A percentile compares a stretch with the other conserved stretches of the same genome.
Evolutionary conservation across 2,888 invertebrate genomes (phyloP).

Genomic region (Ormyrus pomaceus): DNA sequence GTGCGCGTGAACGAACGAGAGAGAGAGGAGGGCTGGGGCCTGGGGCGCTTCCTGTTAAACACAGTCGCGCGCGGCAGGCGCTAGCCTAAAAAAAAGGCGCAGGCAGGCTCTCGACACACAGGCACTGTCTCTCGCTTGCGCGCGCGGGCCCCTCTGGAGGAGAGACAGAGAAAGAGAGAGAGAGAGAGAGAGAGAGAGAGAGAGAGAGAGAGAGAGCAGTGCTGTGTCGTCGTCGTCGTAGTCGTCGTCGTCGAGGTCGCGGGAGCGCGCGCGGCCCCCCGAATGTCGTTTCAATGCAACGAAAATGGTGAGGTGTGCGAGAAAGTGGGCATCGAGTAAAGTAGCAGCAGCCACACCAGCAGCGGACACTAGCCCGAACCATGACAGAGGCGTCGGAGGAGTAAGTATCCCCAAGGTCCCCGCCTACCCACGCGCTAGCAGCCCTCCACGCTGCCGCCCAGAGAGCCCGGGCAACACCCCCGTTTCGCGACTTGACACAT

Average conservation of each 20-base stretch:
- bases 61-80: constrained; percentile 10
- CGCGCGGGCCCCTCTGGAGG: background rate
- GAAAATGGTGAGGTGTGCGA: constrained; percentile 90
- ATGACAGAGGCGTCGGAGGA: constrained; percentile 95
- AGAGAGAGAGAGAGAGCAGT: background rate
- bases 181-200: background rate
- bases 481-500: background rate
- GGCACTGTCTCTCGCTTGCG: constrained; percentile 14
- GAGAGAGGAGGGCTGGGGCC: constrained; percentile 21
- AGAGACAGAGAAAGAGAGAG: constrained; percentile 7
- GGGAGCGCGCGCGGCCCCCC: constrained; percentile 17
- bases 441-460: constrained; percentile 51
- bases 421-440: too few relatives aligned
- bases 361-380: constrained; percentile 82
- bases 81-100: constrained; percentile 43
- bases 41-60: constrained; percentile 39
- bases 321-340: constrained; percentile 89
- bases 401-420: constrained; percentile 79
- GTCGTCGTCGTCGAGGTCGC: background rate
- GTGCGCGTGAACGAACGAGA: background rate
- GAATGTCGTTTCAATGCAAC: constrained; percentile 78
- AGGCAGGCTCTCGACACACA: background rate
- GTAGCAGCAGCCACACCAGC: constrained; percentile 60
- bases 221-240: background rate
- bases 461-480: constrained; percentile 38